Conservation (phyloP, 2,797 vertebrate genomes). For the Schizopygopsis malacanthus region DNA sequence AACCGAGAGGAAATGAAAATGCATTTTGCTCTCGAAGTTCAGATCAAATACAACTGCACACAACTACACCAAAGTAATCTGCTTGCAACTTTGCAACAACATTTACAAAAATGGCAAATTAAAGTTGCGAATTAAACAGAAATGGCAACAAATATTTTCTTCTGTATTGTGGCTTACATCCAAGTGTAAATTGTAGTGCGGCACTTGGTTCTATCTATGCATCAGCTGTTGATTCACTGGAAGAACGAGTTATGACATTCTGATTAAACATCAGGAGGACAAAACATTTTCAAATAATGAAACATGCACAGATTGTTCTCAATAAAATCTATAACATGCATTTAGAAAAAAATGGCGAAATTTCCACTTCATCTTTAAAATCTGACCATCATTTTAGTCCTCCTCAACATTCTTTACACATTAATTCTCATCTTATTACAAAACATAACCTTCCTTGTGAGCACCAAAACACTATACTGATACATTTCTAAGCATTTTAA, state of each 20-base stretch:
- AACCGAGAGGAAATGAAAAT: constrained; percentile 16
- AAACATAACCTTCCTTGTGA: neutral
- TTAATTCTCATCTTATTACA: neutral
- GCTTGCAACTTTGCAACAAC: neutral
- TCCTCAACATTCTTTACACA: neutral
- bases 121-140: neutral
- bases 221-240: neutral
- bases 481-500: too few species aligned
- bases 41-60: neutral
- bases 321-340: neutral
- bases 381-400: neutral
- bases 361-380: neutral
- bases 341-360: neutral
- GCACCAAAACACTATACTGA: neutral
- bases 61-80: neutral
- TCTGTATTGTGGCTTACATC: neutral
- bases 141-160: neutral
- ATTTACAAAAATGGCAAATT: neutral
- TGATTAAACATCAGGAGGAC: neutral
- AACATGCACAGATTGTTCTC: neutral
- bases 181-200: neutral
- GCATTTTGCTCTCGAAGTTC: neutral
- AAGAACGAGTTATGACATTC: neutral
- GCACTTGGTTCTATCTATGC: neutral
- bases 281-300: neutral